phyloP scores from a whole-genome alignment of 2,888 invertebrate species.

The Stenotaenia linearis region DNA sequence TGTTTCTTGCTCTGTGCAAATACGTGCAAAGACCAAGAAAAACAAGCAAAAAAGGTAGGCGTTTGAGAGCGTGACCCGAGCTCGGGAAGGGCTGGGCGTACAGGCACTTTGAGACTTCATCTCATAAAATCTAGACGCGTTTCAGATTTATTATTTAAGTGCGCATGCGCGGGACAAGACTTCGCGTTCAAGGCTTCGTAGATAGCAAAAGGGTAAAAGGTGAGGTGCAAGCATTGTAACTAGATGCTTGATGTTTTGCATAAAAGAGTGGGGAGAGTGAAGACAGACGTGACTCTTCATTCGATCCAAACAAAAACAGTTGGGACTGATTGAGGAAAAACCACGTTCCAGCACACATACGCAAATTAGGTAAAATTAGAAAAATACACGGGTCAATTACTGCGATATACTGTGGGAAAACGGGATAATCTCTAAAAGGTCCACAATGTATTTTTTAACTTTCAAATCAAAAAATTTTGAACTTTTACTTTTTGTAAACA shows the following conservation, averaged over 20 bases:
- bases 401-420: background rate
- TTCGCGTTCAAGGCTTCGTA: background rate
- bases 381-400: background rate
- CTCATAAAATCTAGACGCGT: slow-evolving; percentile 20
- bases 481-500: background rate
- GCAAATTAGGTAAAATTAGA: background rate
- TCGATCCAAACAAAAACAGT: background rate
- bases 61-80: background rate
- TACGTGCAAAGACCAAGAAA: background rate
- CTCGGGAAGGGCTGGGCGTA: background rate
- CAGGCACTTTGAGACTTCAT: slow-evolving; percentile 21
- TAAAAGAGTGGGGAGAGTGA: background rate
- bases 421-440: background rate
- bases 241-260: background rate
- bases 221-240: slow-evolving; percentile 8
- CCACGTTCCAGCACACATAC: background rate
- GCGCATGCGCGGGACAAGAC: background rate
- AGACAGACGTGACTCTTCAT: slow-evolving; percentile 26
- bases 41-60: background rate
- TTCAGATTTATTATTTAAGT: slow-evolving; percentile 21
- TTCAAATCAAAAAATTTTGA: background rate
- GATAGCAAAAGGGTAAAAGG: slow-evolving; percentile 12
- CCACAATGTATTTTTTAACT: background rate
- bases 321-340: background rate
- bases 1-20: background rate